Percentiles rank a stretch among this genome's conserved stretches.
phyloP scores from a whole-genome alignment of 2,888 invertebrate genomes.

The Drosophila formosana region DNA sequence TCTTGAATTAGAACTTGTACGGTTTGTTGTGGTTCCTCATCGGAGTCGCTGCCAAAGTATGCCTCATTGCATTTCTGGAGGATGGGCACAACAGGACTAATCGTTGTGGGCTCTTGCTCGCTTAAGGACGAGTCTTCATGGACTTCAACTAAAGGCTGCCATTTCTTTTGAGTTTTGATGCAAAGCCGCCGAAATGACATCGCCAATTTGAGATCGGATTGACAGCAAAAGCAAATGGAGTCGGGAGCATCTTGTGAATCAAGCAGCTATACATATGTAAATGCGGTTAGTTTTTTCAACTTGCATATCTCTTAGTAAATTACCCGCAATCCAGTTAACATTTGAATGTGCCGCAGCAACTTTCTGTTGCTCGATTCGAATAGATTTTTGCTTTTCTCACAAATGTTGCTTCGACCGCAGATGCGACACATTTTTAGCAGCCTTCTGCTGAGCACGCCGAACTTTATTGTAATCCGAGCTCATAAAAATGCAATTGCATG shows the following conservation, averaged over 20 bases:
- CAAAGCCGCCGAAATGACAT: constrained; percentile 59
- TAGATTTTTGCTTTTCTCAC: constrained; percentile 38
- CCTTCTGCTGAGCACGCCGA: constrained; percentile 24
- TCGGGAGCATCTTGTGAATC: constrained; percentile 33
- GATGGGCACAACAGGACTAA: neutral
- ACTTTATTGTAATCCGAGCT: constrained; percentile 8
- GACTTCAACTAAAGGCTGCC: constrained; percentile 20
- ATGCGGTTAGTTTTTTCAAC: neutral
- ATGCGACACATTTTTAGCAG: constrained; percentile 50
- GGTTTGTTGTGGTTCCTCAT: constrained; percentile 38
- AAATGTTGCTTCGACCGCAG: constrained; percentile 47
- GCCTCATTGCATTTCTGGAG: neutral
- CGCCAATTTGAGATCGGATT: constrained; percentile 55
- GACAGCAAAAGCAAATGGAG: constrained; percentile 60
- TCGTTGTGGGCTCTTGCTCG: constrained; percentile 20
- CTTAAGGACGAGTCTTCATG: constrained; percentile 28
- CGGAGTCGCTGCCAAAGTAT: constrained; percentile 22
- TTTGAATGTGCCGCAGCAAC: constrained; percentile 48
- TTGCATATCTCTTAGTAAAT: neutral
- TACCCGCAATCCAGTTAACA: constrained; percentile 59
- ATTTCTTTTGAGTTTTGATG: constrained; percentile 59
- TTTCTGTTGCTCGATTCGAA: constrained; percentile 49
- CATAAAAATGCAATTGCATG: constrained; percentile 24
- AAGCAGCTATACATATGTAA: constrained; percentile 28
- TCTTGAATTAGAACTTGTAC: constrained; percentile 54